A percentile compares a stretch with the other conserved stretches of the same genome.
Conservation (phyloP, 2,113 vertebrate genomes). For the Nettapus auritus region DNA sequence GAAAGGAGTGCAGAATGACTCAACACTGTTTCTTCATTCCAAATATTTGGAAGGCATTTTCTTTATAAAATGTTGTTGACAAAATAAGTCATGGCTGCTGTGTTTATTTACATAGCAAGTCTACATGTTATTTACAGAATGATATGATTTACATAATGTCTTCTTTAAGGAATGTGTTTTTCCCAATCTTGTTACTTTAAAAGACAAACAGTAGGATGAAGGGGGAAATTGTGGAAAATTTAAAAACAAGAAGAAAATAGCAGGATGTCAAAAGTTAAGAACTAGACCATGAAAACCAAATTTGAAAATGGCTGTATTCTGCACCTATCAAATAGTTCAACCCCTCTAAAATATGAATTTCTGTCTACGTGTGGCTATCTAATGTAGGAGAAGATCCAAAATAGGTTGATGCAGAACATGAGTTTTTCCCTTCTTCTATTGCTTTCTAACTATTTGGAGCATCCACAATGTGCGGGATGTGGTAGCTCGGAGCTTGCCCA, state of each 20-base stretch:
- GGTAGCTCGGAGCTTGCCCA: background rate
- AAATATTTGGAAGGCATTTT: background rate
- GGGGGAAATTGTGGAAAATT: background rate
- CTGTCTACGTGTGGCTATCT: background rate
- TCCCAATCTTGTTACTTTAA: too few species aligned
- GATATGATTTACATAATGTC: background rate
- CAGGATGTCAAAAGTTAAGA: background rate
- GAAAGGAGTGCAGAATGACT: background rate
- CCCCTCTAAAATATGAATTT: background rate
- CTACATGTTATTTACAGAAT: background rate
- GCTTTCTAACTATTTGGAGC: background rate
- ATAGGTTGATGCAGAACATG: background rate
- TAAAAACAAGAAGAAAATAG: background rate
- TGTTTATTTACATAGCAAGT: constrained; percentile 16
- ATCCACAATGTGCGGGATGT: background rate
- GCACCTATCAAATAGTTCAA: background rate
- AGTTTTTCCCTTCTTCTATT: background rate
- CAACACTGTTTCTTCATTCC: background rate
- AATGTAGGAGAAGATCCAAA: background rate
- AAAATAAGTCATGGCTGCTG: background rate
- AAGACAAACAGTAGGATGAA: too few species aligned
- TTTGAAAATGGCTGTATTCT: background rate
- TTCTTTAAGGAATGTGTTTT: background rate
- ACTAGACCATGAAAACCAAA: background rate
- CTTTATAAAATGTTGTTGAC: constrained; percentile 3